Conservation (phyloP, 2,797 vertebrate genomes). For the Sarcophilus harrisii region DNA sequence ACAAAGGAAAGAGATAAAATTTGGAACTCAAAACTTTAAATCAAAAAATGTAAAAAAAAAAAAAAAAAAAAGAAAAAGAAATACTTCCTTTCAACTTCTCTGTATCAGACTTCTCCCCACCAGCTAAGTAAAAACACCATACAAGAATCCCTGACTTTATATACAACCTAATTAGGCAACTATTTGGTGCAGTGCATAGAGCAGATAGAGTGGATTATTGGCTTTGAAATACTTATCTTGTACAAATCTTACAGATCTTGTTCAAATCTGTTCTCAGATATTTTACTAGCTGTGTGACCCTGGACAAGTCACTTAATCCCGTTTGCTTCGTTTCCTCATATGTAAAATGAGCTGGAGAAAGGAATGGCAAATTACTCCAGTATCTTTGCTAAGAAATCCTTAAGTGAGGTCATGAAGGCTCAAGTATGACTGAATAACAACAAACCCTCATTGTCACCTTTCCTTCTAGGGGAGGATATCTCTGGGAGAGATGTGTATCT, state of each 20-base stretch:
- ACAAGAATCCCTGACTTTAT: neutral
- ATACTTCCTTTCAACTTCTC: neutral
- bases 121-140: neutral
- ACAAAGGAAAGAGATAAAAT: no score
- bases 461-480: no score
- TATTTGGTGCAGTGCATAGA: no score
- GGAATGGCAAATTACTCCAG: neutral
- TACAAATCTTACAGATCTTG: no score
- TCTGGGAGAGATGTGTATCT: no score
- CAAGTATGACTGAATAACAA: neutral
- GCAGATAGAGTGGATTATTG: no score
- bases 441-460: neutral
- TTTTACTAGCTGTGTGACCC: neutral
- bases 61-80: no score
- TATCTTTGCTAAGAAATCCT: neutral
- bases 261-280: neutral
- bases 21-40: no score
- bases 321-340: neutral
- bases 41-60: no score
- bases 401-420: neutral
- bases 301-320: no score
- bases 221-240: no score
- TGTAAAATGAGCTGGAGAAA: neutral
- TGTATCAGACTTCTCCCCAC: neutral
- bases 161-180: neutral